Conservation (phyloP, 1,140 invertebrate species). For the Aphelenchoides fujianensis region DNA sequence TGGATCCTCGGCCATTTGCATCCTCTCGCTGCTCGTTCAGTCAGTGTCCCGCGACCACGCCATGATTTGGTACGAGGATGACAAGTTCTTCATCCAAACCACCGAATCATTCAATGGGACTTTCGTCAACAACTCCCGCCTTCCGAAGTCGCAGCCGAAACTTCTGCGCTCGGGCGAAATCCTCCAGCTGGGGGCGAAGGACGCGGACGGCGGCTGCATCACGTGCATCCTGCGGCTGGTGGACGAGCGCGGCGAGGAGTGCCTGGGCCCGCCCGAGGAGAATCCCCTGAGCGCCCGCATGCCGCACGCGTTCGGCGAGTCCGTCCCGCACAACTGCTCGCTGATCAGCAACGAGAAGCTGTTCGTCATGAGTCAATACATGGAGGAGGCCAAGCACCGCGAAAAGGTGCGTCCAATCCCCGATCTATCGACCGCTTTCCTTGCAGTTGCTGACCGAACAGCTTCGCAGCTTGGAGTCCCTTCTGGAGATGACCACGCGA, state of each 20-base stretch:
- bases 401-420: too few relatives aligned
- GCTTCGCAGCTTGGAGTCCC: constrained; percentile 74
- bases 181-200: constrained; percentile 92
- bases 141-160: constrained; percentile 67
- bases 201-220: constrained; percentile 92
- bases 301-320: constrained; percentile 11
- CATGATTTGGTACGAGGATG: constrained; percentile 85
- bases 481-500: constrained; percentile 77
- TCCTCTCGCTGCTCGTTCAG: constrained; percentile 28
- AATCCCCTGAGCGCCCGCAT: constrained; percentile 14
- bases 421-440: constrained; percentile 19
- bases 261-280: background rate
- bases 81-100: constrained; percentile 77
- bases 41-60: constrained; percentile 92
- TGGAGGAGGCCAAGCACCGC: constrained; percentile 68
- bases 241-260: constrained; percentile 74
- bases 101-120: constrained; percentile 96
- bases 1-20: background rate
- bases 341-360: constrained; percentile 54
- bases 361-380: constrained; percentile 60
- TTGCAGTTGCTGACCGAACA: constrained; percentile 81
- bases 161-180: constrained; percentile 93
- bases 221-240: constrained; percentile 86
- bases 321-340: constrained; percentile 39
- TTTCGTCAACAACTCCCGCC: constrained; percentile 88